phyloP scores from a whole-genome alignment of 2,888 invertebrate species.

The Drosophila austrosaltans region DNA sequence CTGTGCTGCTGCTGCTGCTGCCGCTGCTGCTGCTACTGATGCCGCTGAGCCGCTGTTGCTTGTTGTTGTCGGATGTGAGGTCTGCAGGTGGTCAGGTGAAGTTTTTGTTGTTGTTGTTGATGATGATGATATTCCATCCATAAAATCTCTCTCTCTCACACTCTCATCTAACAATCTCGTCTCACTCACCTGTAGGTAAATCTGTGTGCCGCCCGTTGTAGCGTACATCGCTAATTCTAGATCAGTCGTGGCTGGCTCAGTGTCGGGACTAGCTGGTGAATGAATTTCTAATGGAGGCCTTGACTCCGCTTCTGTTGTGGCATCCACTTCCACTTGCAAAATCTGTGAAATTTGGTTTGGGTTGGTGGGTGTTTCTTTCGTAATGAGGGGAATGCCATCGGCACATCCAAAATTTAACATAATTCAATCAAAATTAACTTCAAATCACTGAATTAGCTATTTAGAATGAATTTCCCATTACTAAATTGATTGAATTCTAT shows the following conservation, averaged over 20 bases:
- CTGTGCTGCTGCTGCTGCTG: constrained; percentile 57
- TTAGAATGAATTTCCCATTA: neutral
- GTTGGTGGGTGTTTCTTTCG: constrained; percentile 38
- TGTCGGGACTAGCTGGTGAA: constrained; percentile 61
- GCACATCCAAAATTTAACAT: constrained; percentile 21
- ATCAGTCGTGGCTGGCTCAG: constrained; percentile 38
- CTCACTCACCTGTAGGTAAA: constrained; percentile 84
- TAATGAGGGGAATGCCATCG: constrained; percentile 19
- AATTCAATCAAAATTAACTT: constrained; percentile 1
- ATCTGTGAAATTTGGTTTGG: constrained; percentile 79
- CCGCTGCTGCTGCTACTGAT: constrained; percentile 55
- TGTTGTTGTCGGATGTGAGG: constrained; percentile 65
- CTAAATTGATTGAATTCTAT: neutral
- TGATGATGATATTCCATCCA: constrained; percentile 1
- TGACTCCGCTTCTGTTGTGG: constrained; percentile 25
- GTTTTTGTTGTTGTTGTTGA: constrained; percentile 20
- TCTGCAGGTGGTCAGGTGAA: constrained; percentile 47
- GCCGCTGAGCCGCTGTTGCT: constrained; percentile 69
- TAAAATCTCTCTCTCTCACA: constrained; percentile 9
- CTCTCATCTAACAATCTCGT: constrained; percentile 17
- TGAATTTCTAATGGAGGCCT: constrained; percentile 70
- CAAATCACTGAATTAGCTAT: too few species aligned
- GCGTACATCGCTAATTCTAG: constrained; percentile 82
- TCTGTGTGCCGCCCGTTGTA: constrained; percentile 84
- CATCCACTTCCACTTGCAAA: constrained; percentile 83